These are phyloP conservation scores for Lampris incognitus DNA, from an alignment of 2,113 vertebrate species.

Conservation along the genomic window DNA sequence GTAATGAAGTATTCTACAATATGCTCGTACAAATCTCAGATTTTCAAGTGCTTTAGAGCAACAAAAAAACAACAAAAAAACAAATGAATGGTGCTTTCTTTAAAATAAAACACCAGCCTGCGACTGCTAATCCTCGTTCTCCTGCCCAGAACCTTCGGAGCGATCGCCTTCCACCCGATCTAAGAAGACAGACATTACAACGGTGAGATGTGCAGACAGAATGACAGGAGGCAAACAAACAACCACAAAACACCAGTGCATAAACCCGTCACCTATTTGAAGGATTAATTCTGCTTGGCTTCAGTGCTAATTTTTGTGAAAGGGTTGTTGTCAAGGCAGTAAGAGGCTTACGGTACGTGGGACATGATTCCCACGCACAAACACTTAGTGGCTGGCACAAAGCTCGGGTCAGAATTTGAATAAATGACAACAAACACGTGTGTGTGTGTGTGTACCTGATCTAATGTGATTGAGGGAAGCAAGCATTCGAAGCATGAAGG, in stretches of 20 bases:
- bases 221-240: neutral
- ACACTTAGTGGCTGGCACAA: neutral
- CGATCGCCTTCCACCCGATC: slow-evolving; percentile 94
- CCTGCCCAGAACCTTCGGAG: slow-evolving; percentile 95
- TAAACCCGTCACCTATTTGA: neutral
- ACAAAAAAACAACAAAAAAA: slow-evolving; percentile 50
- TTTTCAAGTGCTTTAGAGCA: slow-evolving; percentile 83
- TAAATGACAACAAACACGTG: neutral
- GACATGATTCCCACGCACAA: neutral
- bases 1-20: slow-evolving; percentile 93
- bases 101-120: slow-evolving; percentile 49
- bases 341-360: neutral
- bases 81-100: slow-evolving; percentile 30
- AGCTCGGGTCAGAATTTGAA: neutral
- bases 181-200: slow-evolving; percentile 57
- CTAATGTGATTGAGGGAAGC: slow-evolving; percentile 97
- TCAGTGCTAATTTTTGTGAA: neutral
- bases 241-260: neutral
- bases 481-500: slow-evolving; percentile 98
- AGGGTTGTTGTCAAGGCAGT: neutral
- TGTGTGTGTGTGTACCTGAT: slow-evolving; percentile 84
- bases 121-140: slow-evolving; percentile 93
- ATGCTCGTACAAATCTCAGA: slow-evolving; percentile 89
- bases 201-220: neutral
- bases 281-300: neutral